These are phyloP conservation scores for Cephus pygmeus DNA, from an alignment of 2,888 invertebrate genomes.

Conservation along the genomic window DNA sequence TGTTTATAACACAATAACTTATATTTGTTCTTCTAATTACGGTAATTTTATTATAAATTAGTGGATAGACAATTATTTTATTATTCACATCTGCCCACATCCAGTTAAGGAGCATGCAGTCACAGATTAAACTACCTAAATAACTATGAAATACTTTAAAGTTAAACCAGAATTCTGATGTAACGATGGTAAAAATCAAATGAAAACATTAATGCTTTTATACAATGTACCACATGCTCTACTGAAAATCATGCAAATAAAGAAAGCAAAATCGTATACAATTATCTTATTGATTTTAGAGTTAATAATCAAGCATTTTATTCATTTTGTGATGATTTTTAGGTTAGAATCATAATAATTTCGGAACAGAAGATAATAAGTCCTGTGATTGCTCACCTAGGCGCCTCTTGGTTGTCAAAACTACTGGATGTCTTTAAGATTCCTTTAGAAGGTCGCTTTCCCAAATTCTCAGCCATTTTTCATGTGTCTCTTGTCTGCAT, in stretches of 20 bases:
- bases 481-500: background rate
- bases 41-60: background rate
- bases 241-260: background rate
- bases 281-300: background rate
- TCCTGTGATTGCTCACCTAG: conserved; percentile 50
- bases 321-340: background rate
- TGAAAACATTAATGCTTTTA: background rate
- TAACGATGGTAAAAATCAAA: background rate
- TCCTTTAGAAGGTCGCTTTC: conserved; percentile 87
- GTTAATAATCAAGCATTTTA: background rate
- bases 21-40: background rate
- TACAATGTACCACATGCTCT: background rate
- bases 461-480: conserved; percentile 80
- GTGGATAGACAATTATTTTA: background rate
- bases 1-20: background rate
- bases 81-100: background rate
- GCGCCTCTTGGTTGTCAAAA: conserved; percentile 78
- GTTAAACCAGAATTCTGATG: background rate
- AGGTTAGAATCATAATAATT: conserved; percentile 15
- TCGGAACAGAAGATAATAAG: conserved; percentile 8
- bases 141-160: background rate
- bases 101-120: background rate
- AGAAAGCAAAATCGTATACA: background rate
- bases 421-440: conserved; percentile 93
- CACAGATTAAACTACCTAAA: background rate